Conservation (phyloP, 2,888 invertebrate genomes). For the Tribolium freemani region DNA sequence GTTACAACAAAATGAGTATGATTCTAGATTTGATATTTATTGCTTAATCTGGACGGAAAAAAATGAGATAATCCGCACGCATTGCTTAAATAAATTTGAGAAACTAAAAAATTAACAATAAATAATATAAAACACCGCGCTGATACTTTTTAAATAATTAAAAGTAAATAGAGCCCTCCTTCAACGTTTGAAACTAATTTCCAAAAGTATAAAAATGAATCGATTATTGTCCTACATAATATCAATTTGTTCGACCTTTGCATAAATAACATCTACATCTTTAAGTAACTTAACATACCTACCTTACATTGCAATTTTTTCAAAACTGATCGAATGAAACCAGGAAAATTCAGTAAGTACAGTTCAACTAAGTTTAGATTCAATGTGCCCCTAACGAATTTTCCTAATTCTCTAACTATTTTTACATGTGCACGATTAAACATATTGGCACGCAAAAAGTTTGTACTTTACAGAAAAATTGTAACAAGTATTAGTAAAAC, state of each 20-base stretch:
- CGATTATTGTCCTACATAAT: slow-evolving; percentile 12
- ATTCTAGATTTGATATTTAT: slow-evolving; percentile 17
- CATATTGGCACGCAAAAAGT: slow-evolving; percentile 58
- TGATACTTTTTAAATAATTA: slow-evolving; percentile 28
- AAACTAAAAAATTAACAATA: slow-evolving; percentile 37
- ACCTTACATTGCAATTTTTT: slow-evolving; percentile 27
- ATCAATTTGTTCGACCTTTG: slow-evolving; percentile 29
- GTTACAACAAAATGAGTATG: slow-evolving; percentile 31
- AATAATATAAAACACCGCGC: slow-evolving; percentile 24
- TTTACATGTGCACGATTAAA: slow-evolving; percentile 43
- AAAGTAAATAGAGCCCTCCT: background rate
- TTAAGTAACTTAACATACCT: slow-evolving; percentile 43
- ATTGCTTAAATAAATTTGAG: slow-evolving; percentile 8
- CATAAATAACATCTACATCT: slow-evolving; percentile 14
- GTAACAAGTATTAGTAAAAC: slow-evolving; percentile 50
- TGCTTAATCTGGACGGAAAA: slow-evolving; percentile 39
- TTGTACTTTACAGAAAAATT: slow-evolving; percentile 58
- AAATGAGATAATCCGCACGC: slow-evolving; percentile 11
- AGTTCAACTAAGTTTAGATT: slow-evolving; percentile 12
- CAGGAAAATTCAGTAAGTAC: slow-evolving; percentile 45
- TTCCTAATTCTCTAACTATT: slow-evolving; percentile 39
- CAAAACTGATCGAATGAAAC: slow-evolving; percentile 7
- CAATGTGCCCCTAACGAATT: slow-evolving; percentile 39
- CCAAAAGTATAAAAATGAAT: slow-evolving; percentile 10
- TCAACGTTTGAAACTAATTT: slow-evolving; percentile 7